These are phyloP conservation scores for Eurytoma californica DNA, from an alignment of 2,888 invertebrate species.

Conservation along the genomic window DNA sequence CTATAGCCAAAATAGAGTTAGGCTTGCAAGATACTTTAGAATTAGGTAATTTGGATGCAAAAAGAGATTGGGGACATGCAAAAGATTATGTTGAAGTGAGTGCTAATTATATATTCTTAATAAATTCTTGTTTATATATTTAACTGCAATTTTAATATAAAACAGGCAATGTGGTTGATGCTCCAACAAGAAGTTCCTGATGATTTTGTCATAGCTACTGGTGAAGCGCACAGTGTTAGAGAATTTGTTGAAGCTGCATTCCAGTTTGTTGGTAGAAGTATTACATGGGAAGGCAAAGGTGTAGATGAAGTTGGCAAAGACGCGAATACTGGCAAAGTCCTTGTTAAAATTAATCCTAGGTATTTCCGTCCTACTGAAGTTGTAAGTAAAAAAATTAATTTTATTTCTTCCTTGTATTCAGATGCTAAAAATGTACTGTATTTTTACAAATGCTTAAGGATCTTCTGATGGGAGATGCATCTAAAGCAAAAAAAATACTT, in stretches of 20 bases:
- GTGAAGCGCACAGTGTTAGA: slow-evolving; percentile 94
- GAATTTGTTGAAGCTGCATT: slow-evolving; percentile 98
- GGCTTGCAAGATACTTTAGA: slow-evolving; percentile 91
- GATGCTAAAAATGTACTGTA: too few relatives aligned
- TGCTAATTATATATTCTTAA: slow-evolving; percentile 13
- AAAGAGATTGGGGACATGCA: slow-evolving; percentile 98
- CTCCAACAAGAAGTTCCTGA: slow-evolving; percentile 93
- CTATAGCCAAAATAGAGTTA: slow-evolving; percentile 96
- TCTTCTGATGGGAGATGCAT: slow-evolving; percentile 92
- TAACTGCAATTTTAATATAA: slow-evolving; percentile 12
- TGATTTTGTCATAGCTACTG: slow-evolving; percentile 98
- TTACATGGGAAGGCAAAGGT: slow-evolving; percentile 93
- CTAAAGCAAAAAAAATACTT: slow-evolving; percentile 90
- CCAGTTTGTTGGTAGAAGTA: slow-evolving; percentile 85
- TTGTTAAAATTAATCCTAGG: slow-evolving; percentile 93
- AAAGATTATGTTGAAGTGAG: slow-evolving; percentile 94
- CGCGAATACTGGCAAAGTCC: slow-evolving; percentile 81
- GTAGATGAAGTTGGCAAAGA: slow-evolving; percentile 87
- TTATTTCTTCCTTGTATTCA: neutral
- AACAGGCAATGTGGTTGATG: slow-evolving; percentile 99
- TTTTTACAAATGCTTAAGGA: slow-evolving; percentile 78
- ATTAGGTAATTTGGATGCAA: slow-evolving; percentile 95
- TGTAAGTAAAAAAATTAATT: slow-evolving; percentile 76
- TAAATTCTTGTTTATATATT: slow-evolving; percentile 4
- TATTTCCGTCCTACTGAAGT: slow-evolving; percentile 99